Evolutionary conservation across 1,140 invertebrate genomes (phyloP).

Genomic region (Spodoptera litura): DNA sequence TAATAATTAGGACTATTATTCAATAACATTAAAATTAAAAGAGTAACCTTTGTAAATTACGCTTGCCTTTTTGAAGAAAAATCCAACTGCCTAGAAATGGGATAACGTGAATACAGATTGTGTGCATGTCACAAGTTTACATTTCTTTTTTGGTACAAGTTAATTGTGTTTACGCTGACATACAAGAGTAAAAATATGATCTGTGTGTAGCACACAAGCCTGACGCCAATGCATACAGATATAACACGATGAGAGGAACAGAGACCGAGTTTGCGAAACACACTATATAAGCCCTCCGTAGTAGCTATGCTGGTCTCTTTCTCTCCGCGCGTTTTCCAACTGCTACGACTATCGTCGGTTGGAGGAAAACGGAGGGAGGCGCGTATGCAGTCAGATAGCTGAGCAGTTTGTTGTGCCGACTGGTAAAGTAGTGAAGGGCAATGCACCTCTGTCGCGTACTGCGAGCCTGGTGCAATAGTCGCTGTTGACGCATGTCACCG

Average conservation of each 20-base stretch:
- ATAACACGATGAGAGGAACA: conserved; percentile 48
- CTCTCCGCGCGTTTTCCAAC: conserved; percentile 40
- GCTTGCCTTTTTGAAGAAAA: too few relatives aligned
- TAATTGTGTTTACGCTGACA: not conserved
- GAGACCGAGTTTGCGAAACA: conserved; percentile 49
- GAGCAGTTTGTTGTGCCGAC: conserved; percentile 27
- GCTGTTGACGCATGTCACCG: conserved; percentile 82
- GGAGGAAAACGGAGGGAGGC: conserved; percentile 36
- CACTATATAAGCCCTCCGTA: conserved; percentile 31
- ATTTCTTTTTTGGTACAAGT: conserved; percentile 4
- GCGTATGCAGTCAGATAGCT: conserved; percentile 11
- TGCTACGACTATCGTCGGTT: conserved; percentile 33
- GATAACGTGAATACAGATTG: too few relatives aligned
- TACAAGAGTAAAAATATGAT: conserved; percentile 25
- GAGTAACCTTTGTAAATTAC: too few relatives aligned
- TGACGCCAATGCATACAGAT: conserved; percentile 20
- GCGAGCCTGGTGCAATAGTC: conserved; percentile 70
- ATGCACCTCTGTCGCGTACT: conserved; percentile 65
- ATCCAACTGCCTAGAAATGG: too few relatives aligned
- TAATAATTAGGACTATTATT: too few relatives aligned
- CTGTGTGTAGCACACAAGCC: conserved; percentile 31
- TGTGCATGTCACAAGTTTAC: not conserved
- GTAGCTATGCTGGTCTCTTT: conserved; percentile 48
- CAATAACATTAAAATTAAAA: too few relatives aligned
- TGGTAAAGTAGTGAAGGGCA: conserved; percentile 48